Conservation (phyloP, 2,797 vertebrate species). For the Knipowitschia caucasica region DNA sequence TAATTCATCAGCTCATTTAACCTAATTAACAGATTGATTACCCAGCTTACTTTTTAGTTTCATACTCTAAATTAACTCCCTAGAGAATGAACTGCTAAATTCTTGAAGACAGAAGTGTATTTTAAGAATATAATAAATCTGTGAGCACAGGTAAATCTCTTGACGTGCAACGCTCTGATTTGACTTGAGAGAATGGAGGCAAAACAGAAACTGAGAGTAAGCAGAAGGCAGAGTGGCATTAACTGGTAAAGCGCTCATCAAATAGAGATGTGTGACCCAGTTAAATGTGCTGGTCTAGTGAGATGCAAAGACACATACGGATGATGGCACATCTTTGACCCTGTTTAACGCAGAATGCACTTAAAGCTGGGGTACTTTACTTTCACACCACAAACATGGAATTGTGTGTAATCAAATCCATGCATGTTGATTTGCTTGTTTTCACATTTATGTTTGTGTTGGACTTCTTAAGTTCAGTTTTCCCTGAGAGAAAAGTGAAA, state of each 20-base stretch:
- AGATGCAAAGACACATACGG: slow-evolving; percentile 29
- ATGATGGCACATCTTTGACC: slow-evolving; percentile 41
- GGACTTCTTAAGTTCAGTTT: too few species aligned
- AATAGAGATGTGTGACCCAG: slow-evolving; percentile 71
- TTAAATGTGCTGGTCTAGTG: slow-evolving; percentile 58
- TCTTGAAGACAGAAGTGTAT: slow-evolving; percentile 49
- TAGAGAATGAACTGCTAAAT: slow-evolving; percentile 42
- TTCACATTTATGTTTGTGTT: too few species aligned
- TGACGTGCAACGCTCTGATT: slow-evolving; percentile 31
- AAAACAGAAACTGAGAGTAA: slow-evolving; percentile 32
- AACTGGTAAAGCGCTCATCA: slow-evolving; percentile 62
- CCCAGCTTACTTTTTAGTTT: slow-evolving; percentile 30
- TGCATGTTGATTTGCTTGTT: too few species aligned
- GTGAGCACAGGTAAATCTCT: slow-evolving; percentile 50
- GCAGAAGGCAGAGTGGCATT: slow-evolving; percentile 46
- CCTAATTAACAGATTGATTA: slow-evolving; percentile 26
- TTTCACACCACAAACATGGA: too few species aligned
- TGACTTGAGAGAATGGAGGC: slow-evolving; percentile 36
- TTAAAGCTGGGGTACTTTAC: too few species aligned
- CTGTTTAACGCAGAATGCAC: slow-evolving; percentile 21
- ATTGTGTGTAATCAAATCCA: too few species aligned
- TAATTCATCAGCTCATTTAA: slow-evolving; percentile 15
- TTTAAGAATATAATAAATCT: slow-evolving; percentile 40
- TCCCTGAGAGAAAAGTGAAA: too few species aligned
- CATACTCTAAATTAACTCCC: slow-evolving; percentile 33